Percentiles rank a stretch among this genome's conserved stretches.
Evolutionary conservation across 2,888 invertebrate species (phyloP).

Genomic region (Parnassius apollo): DNA sequence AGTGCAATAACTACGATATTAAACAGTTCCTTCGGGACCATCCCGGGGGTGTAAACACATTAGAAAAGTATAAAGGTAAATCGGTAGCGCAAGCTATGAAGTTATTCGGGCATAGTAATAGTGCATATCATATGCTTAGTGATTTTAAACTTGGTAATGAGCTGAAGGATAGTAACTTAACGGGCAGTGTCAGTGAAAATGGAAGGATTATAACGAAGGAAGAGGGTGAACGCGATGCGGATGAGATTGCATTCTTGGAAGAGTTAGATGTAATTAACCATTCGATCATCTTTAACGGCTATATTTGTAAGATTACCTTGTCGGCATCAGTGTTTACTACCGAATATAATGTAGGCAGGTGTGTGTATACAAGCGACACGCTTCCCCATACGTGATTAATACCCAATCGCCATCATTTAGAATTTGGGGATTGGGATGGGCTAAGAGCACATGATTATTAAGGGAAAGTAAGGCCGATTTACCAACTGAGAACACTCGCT

Average conservation of each 20-base stretch:
- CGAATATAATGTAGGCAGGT: no score
- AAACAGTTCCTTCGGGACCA: conserved; percentile 85
- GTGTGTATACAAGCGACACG: no score
- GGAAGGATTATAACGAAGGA: conserved; percentile 65
- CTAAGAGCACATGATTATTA: no score
- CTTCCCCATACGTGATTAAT: no score
- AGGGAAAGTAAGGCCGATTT: no score
- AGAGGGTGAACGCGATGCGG: conserved; percentile 45
- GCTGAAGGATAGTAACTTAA: conserved; percentile 67
- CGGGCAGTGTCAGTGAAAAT: conserved; percentile 60
- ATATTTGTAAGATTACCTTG: no score
- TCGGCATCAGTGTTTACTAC: no score
- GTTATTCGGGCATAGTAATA: conserved; percentile 81
- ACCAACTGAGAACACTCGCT: no score
- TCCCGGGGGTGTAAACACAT: conserved; percentile 86
- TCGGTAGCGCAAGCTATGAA: conserved; percentile 78
- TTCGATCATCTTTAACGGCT: no score
- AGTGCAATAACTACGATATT: conserved; percentile 83
- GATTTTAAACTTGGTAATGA: conserved; percentile 80
- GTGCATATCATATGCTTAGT: conserved; percentile 83
- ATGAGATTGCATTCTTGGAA: conserved; percentile 64
- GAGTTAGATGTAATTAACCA: conserved; percentile 61
- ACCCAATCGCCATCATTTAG: no score
- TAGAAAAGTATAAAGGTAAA: conserved; percentile 79
- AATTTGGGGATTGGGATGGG: no score